Evolutionary conservation across 2,113 vertebrate genomes (phyloP), one percentile per base, ranked within the genome.

Genomic region (Morone saxatilis): DNA sequence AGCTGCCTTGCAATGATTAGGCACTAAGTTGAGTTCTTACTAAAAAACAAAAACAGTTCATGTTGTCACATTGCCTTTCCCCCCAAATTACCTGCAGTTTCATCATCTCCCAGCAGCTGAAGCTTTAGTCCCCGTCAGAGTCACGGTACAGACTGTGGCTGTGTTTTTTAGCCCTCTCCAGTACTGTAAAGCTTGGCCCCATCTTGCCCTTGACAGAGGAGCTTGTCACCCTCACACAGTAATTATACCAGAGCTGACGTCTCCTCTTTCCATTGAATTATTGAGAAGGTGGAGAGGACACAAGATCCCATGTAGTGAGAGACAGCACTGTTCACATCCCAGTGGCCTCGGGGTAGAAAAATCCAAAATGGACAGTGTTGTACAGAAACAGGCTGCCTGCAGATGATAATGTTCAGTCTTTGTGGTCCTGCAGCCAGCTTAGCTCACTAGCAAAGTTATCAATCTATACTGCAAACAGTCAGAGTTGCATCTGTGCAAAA

Each of bases 231-330:
- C 89, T 91, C 85, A 85, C 86, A 80, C 90, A 87, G 94, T 94
- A 93, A 94, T 92, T 94, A 94, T 93, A 85, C 89, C 71, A 88
- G 85, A 86, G 86, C 83, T 89, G 91, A 92, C 78, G 82, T 93
- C 90, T 93, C 92, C 75, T 84, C 89, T 93, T 93, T 87, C 92
- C 87, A 87, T 88, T 94, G 90, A 93, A 93, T 94, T 91, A 94
- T 93, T 92, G 89, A 94, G 88, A 85, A 91, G 90, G 85, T 84
- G 81, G 78, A 83, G 87, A 85, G 85, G 88, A 92, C 80, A 87
- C 84, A 74, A 80, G 86, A 91, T 92, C 89, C 85, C 74, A 86
- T 83, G 91, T 87, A 77, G 85, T 76, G 77, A 84, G 77, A 88
- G 76, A 86, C 84, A 84, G 76, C 31, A 6, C 57, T 45, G 78